Evolutionary conservation across 2,888 invertebrate species (phyloP), one percentile per base, ranked within the genome.

Genomic region (Eulithis prunata): DNA sequence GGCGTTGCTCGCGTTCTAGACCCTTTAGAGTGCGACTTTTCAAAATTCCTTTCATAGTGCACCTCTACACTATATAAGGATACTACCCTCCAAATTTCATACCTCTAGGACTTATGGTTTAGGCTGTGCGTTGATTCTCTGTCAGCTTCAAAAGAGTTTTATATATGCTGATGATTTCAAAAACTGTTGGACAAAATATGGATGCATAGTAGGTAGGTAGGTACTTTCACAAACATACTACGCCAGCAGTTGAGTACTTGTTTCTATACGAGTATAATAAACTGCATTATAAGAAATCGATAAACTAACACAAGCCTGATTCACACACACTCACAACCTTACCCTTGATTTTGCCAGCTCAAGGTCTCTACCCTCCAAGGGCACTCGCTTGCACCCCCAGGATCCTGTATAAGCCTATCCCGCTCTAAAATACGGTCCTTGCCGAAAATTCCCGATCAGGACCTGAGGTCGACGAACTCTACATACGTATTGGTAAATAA

Each of bases 281-380:
- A 57, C 32, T 58, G 47, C 51, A 53, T 45, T 63, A 60, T 64
- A 69, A 38, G 69, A 65, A 72, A 78, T 78, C 77, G 75, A 75
- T 75, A 74, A 80, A 85, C 81, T 47, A 75, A 77, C 83, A 85
- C 84, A 84, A 78, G 78, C 81, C 77, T 78, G 76, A 80, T 80
- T 76, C 65, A 90, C 90, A 91, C 92, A 80, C 68, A 57, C 75
- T 70, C 80, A 82, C 72, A 77, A 76, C 85, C 79, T 93, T 93
- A 93, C 92, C 93, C 93, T 93, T 93, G 93, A 93, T 93, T 92
- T 92, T 89, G 91, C 91, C 87, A 88, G 90, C 92, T 93, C 93
- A 93, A 93, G 93, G 93, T 93, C 92, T 91, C 92, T 91, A 91
- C 92, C 92, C 92, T 88, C 88, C 71, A 77, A 72, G 75, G 71